Evolutionary conservation across 53 echinoderm and acorn worm genomes (phyloP).

Genomic region (Echinometra lucunter): DNA sequence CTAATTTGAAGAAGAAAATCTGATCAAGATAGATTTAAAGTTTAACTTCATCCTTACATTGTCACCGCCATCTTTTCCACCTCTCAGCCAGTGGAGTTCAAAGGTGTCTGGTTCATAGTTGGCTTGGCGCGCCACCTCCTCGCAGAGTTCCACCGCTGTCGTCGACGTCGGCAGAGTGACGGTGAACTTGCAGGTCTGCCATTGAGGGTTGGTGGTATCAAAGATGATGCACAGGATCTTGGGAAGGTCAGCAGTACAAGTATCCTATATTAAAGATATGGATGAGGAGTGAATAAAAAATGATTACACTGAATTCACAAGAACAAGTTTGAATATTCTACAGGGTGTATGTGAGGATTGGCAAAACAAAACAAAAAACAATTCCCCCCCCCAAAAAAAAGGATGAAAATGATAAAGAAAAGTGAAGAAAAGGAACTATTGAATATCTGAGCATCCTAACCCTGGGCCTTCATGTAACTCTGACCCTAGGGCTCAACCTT

Average conservation of each 20-base stretch:
- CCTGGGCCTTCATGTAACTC: no score
- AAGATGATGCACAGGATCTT: slow-evolving; percentile 86
- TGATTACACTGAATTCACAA: background rate
- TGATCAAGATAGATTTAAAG: no score
- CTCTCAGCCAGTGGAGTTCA: slow-evolving; percentile 83
- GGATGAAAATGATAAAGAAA: no score
- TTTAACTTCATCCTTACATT: slow-evolving; percentile 72
- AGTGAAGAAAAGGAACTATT: no score
- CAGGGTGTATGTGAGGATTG: no score
- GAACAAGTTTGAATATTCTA: no score
- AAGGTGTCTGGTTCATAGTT: slow-evolving; percentile 88
- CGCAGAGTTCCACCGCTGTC: slow-evolving; percentile 73
- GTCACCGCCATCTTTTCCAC: slow-evolving; percentile 75
- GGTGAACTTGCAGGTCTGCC: slow-evolving; percentile 87
- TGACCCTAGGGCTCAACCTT: no score
- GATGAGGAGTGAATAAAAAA: background rate
- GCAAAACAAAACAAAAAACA: no score
- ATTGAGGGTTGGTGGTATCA: slow-evolving; percentile 95
- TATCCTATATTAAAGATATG: slow-evolving; percentile 50
- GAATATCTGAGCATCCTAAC: no score
- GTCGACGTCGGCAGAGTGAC: slow-evolving; percentile 79
- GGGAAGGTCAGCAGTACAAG: slow-evolving; percentile 68
- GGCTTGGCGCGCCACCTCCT: slow-evolving; percentile 88
- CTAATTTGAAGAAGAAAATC: no score
- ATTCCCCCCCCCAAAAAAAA: no score